These are phyloP conservation scores for Ligdia adustata DNA, from an alignment of 2,888 invertebrate genomes.

Conservation along the genomic window DNA sequence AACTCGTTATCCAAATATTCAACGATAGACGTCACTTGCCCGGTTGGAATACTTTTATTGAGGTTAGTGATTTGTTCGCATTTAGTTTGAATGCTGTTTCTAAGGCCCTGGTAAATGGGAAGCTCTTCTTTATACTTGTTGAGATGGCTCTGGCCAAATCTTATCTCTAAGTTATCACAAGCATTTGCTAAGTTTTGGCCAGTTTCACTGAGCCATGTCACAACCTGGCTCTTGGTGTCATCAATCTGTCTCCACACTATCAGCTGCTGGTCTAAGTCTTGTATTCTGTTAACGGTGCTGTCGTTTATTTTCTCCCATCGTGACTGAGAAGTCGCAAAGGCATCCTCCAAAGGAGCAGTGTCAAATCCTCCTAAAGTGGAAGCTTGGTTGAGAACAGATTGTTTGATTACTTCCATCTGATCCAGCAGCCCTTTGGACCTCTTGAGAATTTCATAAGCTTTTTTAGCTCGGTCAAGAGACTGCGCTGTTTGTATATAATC, in stretches of 20 bases:
- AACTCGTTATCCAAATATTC: constrained; percentile 90
- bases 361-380: constrained; percentile 88
- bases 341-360: constrained; percentile 82
- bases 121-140: constrained; percentile 94
- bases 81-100: constrained; percentile 91
- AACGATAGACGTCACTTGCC: constrained; percentile 87
- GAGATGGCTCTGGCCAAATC: constrained; percentile 90
- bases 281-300: constrained; percentile 88
- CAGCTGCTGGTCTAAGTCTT: constrained; percentile 93
- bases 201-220: constrained; percentile 93
- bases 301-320: constrained; percentile 89
- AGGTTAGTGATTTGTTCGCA: constrained; percentile 90
- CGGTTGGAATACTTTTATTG: constrained; percentile 88
- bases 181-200: constrained; percentile 90
- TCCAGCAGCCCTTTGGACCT: constrained; percentile 90
- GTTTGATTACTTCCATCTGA: constrained; percentile 90
- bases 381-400: constrained; percentile 88
- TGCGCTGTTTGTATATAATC: constrained; percentile 89
- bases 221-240: constrained; percentile 91
- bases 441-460: constrained; percentile 89
- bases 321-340: constrained; percentile 85
- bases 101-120: constrained; percentile 89
- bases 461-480: constrained; percentile 89
- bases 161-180: constrained; percentile 91
- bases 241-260: constrained; percentile 97